Evolutionary conservation across 30 jellyfish, hydroid and myxozoan species (phyloP).

Genomic region (Hydractinia echinata): DNA sequence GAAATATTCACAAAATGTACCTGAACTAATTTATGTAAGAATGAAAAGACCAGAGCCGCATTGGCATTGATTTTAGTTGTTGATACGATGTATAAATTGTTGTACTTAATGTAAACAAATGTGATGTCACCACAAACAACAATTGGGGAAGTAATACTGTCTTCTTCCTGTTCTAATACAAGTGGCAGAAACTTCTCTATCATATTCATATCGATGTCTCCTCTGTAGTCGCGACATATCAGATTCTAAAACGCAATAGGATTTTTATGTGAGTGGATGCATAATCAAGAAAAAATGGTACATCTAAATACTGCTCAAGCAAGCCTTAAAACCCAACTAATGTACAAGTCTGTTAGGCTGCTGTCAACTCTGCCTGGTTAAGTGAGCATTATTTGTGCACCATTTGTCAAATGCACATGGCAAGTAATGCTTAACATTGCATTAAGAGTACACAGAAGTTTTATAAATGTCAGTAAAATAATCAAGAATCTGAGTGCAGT

Average conservation of each 20-base stretch:
- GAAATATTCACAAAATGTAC: slow-evolving; percentile 27
- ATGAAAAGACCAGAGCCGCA: slow-evolving; percentile 85
- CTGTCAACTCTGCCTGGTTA: too few species aligned
- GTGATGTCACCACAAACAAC: slow-evolving; percentile 93
- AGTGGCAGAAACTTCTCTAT: slow-evolving; percentile 88
- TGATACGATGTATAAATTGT: slow-evolving; percentile 84
- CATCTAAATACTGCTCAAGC: too few species aligned
- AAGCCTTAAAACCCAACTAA: too few species aligned
- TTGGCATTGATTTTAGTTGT: slow-evolving; percentile 90
- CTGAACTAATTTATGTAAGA: slow-evolving; percentile 82
- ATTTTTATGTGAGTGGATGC: too few species aligned
- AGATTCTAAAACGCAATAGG: slow-evolving; percentile 49
- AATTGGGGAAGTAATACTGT: slow-evolving; percentile 77
- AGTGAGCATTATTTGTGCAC: too few species aligned
- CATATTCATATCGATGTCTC: slow-evolving; percentile 77
- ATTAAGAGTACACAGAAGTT: too few species aligned
- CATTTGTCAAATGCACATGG: too few species aligned
- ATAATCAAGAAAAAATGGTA: too few species aligned
- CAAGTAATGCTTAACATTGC: too few species aligned
- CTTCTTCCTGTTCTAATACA: slow-evolving; percentile 96
- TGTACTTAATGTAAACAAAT: slow-evolving; percentile 86
- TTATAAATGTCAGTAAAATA: too few species aligned
- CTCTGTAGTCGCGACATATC: slow-evolving; percentile 88
- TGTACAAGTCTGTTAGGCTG: too few species aligned
- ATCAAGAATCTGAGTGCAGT: too few species aligned